These are phyloP conservation scores for Machaerirhynchus nigripectus DNA, from an alignment of 2,113 vertebrate genomes.

Conservation along the genomic window DNA sequence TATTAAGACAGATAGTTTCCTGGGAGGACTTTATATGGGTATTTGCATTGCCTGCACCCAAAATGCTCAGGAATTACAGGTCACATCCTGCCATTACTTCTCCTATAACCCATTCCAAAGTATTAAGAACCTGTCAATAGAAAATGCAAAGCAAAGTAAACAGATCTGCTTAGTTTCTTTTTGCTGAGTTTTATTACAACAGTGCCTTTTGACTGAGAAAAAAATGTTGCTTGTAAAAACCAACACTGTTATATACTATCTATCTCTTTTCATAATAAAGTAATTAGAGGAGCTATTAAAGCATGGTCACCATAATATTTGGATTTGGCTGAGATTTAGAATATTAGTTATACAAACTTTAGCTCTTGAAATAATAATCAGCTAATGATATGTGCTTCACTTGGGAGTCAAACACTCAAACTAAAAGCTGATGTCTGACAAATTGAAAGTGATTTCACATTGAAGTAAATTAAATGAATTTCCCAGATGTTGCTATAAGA, in stretches of 20 bases:
- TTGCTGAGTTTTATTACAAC: not conserved
- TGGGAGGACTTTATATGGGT: not conserved
- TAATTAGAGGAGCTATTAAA: not conserved
- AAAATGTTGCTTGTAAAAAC: not conserved
- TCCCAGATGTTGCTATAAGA: constrained; percentile 34
- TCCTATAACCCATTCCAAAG: not conserved
- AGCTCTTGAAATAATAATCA: constrained; percentile 24
- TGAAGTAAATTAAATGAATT: constrained; percentile 27
- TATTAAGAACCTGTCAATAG: not conserved
- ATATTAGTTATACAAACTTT: not conserved
- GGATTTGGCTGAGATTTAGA: not conserved
- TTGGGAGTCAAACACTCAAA: constrained; percentile 7
- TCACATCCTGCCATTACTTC: not conserved
- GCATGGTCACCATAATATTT: constrained; percentile 1
- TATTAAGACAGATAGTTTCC: not conserved
- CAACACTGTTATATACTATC: not conserved
- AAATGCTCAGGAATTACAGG: not conserved
- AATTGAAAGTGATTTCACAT: constrained; percentile 33
- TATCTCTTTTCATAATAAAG: not conserved
- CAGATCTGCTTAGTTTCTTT: not conserved
- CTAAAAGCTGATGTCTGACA: constrained; percentile 19
- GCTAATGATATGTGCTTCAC: not conserved
- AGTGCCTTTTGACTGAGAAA: not conserved
- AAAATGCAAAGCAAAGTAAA: not conserved
- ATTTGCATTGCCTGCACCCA: not conserved